These are phyloP conservation scores for Microcebus murinus DNA, from an alignment of 2,113 vertebrate genomes.

Conservation along the genomic window DNA sequence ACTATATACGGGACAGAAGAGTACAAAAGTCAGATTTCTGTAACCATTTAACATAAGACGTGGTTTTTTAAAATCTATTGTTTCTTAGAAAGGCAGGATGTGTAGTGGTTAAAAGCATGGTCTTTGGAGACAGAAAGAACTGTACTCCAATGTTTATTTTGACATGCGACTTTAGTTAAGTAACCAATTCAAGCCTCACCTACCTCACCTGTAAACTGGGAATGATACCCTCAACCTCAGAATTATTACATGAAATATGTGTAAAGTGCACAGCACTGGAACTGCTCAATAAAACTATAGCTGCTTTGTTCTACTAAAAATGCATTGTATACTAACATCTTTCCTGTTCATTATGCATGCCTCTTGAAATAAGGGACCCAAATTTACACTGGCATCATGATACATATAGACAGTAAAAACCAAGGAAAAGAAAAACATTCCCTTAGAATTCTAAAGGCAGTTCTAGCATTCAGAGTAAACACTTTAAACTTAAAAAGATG, in stretches of 20 bases:
- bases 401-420: conserved; percentile 47
- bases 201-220: conserved; percentile 22
- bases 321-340: not conserved
- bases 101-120: not conserved
- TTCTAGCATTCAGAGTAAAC: not conserved
- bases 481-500: conserved; percentile 4
- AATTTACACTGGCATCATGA: not conserved
- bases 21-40: not conserved
- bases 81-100: conserved; percentile 31
- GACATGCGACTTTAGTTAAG: not conserved
- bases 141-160: conserved; percentile 2
- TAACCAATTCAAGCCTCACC: conserved; percentile 27
- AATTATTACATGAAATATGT: not conserved
- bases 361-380: conserved; percentile 40
- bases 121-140: not conserved
- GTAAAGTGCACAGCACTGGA: not conserved
- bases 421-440: conserved; percentile 26
- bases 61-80: not conserved
- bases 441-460: not conserved
- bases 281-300: not conserved
- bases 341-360: not conserved
- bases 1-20: not conserved
- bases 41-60: conserved; percentile 39
- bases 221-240: not conserved
- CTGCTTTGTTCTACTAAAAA: conserved; percentile 29